These are phyloP conservation scores for Diplodus sargus DNA, from an alignment of 2,797 vertebrate genomes.

Conservation along the genomic window DNA sequence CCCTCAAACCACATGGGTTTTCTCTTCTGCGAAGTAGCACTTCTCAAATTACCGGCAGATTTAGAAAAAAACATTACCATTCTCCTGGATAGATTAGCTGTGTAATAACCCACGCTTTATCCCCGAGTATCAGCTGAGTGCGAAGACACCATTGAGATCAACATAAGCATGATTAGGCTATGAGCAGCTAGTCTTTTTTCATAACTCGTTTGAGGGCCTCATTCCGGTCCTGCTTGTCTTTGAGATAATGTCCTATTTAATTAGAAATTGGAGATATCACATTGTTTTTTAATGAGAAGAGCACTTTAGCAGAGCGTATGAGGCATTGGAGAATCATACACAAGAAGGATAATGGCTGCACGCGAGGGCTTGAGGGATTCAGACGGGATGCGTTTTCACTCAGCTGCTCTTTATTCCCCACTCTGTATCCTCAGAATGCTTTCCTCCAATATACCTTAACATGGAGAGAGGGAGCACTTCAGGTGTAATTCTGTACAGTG, in stretches of 20 bases:
- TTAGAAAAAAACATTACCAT: constrained; percentile 74
- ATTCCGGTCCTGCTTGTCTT: constrained; percentile 84
- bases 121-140: constrained; percentile 85
- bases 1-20: constrained; percentile 67
- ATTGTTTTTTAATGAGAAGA: constrained; percentile 87
- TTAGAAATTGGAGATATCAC: constrained; percentile 91
- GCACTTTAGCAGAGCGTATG: constrained; percentile 80
- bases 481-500: constrained; percentile 34
- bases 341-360: constrained; percentile 77
- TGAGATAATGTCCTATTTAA: constrained; percentile 93
- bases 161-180: constrained; percentile 84
- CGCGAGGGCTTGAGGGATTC: constrained; percentile 73
- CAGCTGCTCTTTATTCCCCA: constrained; percentile 73
- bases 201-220: constrained; percentile 88
- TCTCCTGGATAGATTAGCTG: constrained; percentile 81
- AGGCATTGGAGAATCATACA: constrained; percentile 80
- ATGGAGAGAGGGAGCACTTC: constrained; percentile 69
- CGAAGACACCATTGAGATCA: constrained; percentile 88
- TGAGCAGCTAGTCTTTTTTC: constrained; percentile 87
- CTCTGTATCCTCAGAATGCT: constrained; percentile 68
- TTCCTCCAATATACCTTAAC: constrained; percentile 70
- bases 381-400: constrained; percentile 72
- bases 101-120: constrained; percentile 84
- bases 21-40: constrained; percentile 66
- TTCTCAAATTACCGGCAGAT: constrained; percentile 77